Evolutionary conservation across 2,113 vertebrate species (phyloP), one percentile per base, ranked within the genome.

Genomic region (Mola mola): DNA sequence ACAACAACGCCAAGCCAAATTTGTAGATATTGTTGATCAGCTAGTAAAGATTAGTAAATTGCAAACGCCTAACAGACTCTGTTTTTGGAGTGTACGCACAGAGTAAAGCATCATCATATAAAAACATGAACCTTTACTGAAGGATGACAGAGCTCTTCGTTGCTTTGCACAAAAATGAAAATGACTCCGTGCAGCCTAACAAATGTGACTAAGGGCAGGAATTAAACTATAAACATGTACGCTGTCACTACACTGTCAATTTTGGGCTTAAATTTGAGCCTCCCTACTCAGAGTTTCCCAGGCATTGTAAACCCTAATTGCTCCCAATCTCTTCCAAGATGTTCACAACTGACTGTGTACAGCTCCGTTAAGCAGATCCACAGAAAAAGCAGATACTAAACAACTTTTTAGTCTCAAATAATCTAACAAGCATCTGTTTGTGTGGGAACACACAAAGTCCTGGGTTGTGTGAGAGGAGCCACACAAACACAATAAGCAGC

Each of bases 261-360:
- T 71, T 52, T 26, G 19, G 60, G 33, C 56, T 83, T 78, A 37
- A 36, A 49, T 43, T 63, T 68, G 8, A 72, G 44, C 28, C 25
- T 4, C 37, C n/a, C 12, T 36, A 46, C 28, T 76, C 36, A 46
- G 17, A 62, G 50, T 65, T 68, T 74, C 26, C 29, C 66, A 31
- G 31, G 20, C 4, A 61, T 8, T 44, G 12, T 33, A 50, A 72
- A 42, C 28, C 2, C 20, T 59, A 58, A 66, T 46, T 24, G 36
- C 26, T 33, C 5, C 16, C 28, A 72, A 57, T 71, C 60, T 60
- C 47, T 31, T 47, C 55, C 20, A 50, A 59, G 25, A 67, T 43
- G 25, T 37, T 19, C 49, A 26, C 38, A 22, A 28, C 21, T 60
- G 24, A 62, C 55, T 49, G 22, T 5, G 33, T 25, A 70, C 10